Base-by-base conservation (phyloP, 2,888 invertebrate genomes). In the Lasioglossum zephyrum region DNA sequence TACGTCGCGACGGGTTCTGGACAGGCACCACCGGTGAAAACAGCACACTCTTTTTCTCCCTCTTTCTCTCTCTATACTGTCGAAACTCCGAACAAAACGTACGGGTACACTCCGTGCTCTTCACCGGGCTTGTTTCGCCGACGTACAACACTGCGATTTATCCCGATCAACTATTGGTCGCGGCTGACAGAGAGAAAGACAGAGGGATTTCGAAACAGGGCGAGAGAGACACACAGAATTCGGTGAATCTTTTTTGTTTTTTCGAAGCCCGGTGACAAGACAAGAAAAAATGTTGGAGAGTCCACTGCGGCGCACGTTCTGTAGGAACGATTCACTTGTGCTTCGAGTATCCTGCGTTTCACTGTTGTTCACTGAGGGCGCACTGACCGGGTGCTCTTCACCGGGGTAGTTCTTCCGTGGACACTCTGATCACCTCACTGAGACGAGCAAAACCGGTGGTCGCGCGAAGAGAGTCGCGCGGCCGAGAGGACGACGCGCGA, bases 1-100 rank as follows among this genome's bases (percentile, higher is more conserved):
- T 87, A 78, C 87, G 81, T 81, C 72, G 47, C 73, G 79, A 57
- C 73, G 72, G 57, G 57, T 31, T 31, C 26, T 39, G 53, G 8
- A 53, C 53, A 22, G 22, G 18, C 53, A 53, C 22, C 53, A 53
- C 53, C 60, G 26, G 36, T 36, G 36, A n/a, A 69, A n/a, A 69
- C 77, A 66, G 49, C 36, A 69, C 77, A 69, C 69, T 22, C 36
- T 41, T 6, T 70, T 8, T 39, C 36, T 47, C 63, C 31, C 36
- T 77, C 76, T n/a, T n/a, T 66, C 49, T 2, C 3, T 22, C 22
- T 22, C 53, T 47, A 4, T 47, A 22, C 9, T 22, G 53, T 53
- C 53, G 53, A 53, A 53, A 53, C 53, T 9, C 53, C 53, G 53
- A 53, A n/a, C 0, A 9, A 53, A 53, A n/a, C 53, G 22, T 53